Evolutionary conservation across 92 coral and sea anemone species (phyloP).

Genomic region (Siderastrea radians): DNA sequence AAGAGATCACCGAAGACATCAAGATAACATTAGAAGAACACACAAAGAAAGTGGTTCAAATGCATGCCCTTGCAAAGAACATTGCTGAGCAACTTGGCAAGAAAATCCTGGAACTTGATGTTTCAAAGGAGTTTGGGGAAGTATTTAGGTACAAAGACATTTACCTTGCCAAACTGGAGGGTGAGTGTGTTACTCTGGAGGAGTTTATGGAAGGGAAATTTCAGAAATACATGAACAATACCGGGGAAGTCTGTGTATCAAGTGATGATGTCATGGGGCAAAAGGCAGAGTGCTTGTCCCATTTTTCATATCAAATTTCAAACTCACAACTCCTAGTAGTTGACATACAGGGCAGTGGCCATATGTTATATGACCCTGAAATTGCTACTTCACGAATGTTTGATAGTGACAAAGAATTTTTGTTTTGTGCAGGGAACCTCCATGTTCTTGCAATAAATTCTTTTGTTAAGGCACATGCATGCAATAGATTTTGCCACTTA

Average conservation of each 20-base stretch:
- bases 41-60: conserved; percentile 40
- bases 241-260: conserved; percentile 51
- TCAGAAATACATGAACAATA: conserved; percentile 65
- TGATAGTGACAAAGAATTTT: conserved; percentile 21
- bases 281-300: conserved; percentile 70
- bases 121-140: conserved; percentile 55
- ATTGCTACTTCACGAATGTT: conserved; percentile 33
- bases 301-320: conserved; percentile 40
- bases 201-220: conserved; percentile 55
- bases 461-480: conserved; percentile 23
- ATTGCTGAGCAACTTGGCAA: conserved; percentile 42
- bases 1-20: conserved; percentile 32
- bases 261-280: conserved; percentile 47
- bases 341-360: conserved; percentile 54
- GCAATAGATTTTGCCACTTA: conserved; percentile 21
- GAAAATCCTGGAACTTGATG: conserved; percentile 44
- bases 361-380: conserved; percentile 55
- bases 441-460: not conserved
- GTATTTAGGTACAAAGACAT: conserved; percentile 34
- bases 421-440: not conserved
- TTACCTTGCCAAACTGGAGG: conserved; percentile 45
- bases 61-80: conserved; percentile 66
- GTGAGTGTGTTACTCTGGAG: conserved; percentile 66
- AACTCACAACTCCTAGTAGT: conserved; percentile 28
- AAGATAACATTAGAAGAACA: conserved; percentile 1